A percentile compares a stretch with the other conserved stretches of the same genome.
Evolutionary conservation across 2,888 invertebrate species (phyloP).

Genomic region (Dicranocentrus wangi): DNA sequence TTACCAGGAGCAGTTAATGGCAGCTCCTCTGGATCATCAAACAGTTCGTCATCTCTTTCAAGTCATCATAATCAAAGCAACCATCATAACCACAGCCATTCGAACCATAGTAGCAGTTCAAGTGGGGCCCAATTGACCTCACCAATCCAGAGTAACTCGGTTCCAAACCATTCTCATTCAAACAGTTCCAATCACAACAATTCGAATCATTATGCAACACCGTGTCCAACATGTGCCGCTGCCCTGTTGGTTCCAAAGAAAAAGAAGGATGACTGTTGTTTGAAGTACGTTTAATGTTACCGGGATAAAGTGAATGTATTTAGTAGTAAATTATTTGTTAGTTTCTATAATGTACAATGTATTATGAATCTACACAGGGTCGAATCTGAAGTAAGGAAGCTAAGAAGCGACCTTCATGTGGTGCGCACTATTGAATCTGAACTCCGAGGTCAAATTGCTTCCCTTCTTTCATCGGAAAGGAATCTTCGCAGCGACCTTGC

Average conservation of each 20-base stretch:
- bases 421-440: constrained; percentile 72
- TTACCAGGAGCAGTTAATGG: constrained; percentile 58
- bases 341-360: too few relatives aligned
- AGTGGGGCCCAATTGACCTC: constrained; percentile 56
- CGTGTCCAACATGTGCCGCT: constrained; percentile 68
- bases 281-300: constrained; percentile 67
- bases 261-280: constrained; percentile 72
- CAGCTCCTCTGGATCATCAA: constrained; percentile 58
- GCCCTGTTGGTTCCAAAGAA: constrained; percentile 68
- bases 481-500: constrained; percentile 73
- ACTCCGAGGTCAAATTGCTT: constrained; percentile 72
- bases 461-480: constrained; percentile 71
- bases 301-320: neutral
- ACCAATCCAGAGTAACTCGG: constrained; percentile 62
- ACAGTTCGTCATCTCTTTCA: constrained; percentile 65
- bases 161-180: constrained; percentile 61
- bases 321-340: too few relatives aligned
- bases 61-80: constrained; percentile 63
- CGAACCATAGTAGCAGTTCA: constrained; percentile 65
- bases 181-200: constrained; percentile 68
- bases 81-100: constrained; percentile 69
- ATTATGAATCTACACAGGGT: constrained; percentile 63
- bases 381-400: constrained; percentile 72
- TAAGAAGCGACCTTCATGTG: constrained; percentile 72
- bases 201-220: constrained; percentile 66